These are phyloP conservation scores for Panthera leo DNA, from an alignment of 2,113 vertebrate species.

Conservation along the genomic window DNA sequence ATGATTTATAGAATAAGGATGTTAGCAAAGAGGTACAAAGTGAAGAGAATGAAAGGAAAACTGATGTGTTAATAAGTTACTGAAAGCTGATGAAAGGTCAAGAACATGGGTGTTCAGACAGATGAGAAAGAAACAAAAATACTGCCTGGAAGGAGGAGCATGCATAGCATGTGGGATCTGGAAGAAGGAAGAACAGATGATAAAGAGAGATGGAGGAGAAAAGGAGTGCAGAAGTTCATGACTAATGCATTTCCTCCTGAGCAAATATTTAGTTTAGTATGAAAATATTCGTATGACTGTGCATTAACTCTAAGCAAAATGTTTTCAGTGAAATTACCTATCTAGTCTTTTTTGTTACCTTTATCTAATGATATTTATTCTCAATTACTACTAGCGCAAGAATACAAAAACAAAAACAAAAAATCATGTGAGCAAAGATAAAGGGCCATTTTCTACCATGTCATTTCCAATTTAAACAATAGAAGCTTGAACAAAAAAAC, in stretches of 20 bases:
- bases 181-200: background rate
- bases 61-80: background rate
- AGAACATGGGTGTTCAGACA: background rate
- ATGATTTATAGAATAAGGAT: background rate
- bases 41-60: background rate
- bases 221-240: background rate
- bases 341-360: background rate
- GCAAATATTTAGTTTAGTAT: background rate
- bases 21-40: background rate
- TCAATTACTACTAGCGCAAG: background rate
- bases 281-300: background rate
- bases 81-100: background rate
- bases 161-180: too few species aligned
- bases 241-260: background rate
- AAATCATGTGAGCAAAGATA: background rate
- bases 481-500: background rate
- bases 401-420: background rate
- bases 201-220: background rate
- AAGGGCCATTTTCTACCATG: background rate
- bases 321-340: background rate
- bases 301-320: constrained; percentile 4
- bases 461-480: constrained; percentile 42
- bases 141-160: background rate
- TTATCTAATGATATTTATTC: background rate
- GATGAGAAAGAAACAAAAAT: background rate